phyloP scores from a whole-genome alignment of 2,888 invertebrate species.

The Sisyra nigra region DNA sequence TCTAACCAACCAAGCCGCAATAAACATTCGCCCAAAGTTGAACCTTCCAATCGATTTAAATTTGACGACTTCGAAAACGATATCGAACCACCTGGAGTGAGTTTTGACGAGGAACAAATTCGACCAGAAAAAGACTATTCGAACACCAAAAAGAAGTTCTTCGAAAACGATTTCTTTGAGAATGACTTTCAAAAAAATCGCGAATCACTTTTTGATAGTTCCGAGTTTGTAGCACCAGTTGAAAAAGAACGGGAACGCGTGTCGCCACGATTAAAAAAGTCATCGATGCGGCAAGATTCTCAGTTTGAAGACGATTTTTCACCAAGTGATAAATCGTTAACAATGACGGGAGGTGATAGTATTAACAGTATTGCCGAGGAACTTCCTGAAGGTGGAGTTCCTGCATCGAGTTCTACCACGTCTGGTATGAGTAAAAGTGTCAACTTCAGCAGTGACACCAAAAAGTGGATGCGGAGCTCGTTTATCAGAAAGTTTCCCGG shows the following conservation, averaged over 20 bases:
- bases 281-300: slow-evolving; percentile 20
- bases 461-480: slow-evolving; percentile 20
- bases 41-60: slow-evolving; percentile 7
- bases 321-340: slow-evolving; percentile 24
- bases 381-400: slow-evolving; percentile 13
- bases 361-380: slow-evolving; percentile 24
- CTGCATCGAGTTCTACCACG: too few relatives aligned
- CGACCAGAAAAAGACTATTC: background rate
- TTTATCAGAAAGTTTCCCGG: slow-evolving; percentile 14
- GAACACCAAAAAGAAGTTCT: slow-evolving; percentile 3
- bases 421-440: slow-evolving; percentile 16
- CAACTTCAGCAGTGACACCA: slow-evolving; percentile 13
- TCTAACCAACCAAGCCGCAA: background rate
- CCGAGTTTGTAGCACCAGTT: slow-evolving; percentile 41
- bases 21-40: background rate
- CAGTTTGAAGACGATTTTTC: slow-evolving; percentile 42
- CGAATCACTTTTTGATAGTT: slow-evolving; percentile 46
- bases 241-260: slow-evolving; percentile 19
- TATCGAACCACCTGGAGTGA: slow-evolving; percentile 19
- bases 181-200: slow-evolving; percentile 27
- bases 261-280: slow-evolving; percentile 14
- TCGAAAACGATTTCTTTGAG: slow-evolving; percentile 13
- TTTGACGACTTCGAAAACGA: slow-evolving; percentile 49
- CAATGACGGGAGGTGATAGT: background rate
- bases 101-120: slow-evolving; percentile 14